Evolutionary conservation across 2,797 vertebrate genomes (phyloP), one percentile per base, ranked within the genome.

Genomic region (Takifugu rubripes): DNA sequence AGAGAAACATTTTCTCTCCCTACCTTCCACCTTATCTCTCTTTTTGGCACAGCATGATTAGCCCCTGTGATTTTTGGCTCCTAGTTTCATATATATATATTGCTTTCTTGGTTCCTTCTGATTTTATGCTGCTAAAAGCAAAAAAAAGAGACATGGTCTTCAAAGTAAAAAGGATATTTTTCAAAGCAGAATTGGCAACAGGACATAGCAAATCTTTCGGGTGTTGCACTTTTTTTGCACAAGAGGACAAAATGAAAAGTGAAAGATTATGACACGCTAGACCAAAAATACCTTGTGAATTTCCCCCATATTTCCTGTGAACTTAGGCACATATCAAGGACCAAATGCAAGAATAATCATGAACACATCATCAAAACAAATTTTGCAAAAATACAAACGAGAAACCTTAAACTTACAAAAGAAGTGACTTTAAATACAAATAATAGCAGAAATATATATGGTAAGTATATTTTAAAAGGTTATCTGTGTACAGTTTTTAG

Each of bases 1-100:
- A 92, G 91, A 91, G 85, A 92, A 90, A 92, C 40, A 52, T 64
- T 61, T 64, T 73, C 61, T 77, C 61, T 46, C 74, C 79, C 71
- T 66, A 55, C 81, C 79, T 82, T 63, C 61, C 78, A 76, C 75
- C 71, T 67, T 83, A 67, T 84, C 69, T 86, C 85, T 92, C 45
- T 92, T 83, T 40, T 89, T 81, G 73, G 70, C 82, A 79, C 84
- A 82, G 87, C 89, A 88, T 89, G 82, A 78, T 67, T 75, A 76
- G 57, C 70, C 74, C 84, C 78, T 83, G 54, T 75, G 85, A 79
- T 79, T 86, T 46, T 86, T 83, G 71, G 83, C 54, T 82, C 74
- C 62, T 77, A 48, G 75, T 59, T 59, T 57, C 54, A 59, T 70
- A 1, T 68, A 49, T 68, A 49, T 65, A 52, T 63, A 66, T 71